Conservation (phyloP, 1,140 invertebrate genomes). For the Eumeta japonica region DNA sequence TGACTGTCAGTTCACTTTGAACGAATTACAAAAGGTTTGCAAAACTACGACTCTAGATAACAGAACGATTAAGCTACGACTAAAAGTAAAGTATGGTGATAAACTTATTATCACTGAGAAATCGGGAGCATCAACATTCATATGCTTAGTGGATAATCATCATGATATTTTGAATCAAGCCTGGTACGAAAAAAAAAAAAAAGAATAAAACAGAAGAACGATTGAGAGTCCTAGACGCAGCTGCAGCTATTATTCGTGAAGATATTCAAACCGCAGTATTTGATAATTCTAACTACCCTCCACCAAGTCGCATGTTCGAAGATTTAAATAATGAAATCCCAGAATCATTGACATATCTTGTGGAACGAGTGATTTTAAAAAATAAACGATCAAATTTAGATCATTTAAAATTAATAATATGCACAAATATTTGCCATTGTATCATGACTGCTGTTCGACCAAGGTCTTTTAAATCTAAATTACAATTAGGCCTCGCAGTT, state of each 20-base stretch:
- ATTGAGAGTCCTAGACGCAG: slow-evolving; percentile 19
- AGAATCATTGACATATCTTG: slow-evolving; percentile 23
- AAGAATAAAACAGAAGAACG: slow-evolving; percentile 13
- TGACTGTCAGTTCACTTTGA: slow-evolving; percentile 24
- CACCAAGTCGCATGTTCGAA: slow-evolving; percentile 26
- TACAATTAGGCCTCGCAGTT: slow-evolving; percentile 29
- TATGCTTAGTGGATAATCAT: slow-evolving; percentile 10
- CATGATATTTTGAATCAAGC: slow-evolving; percentile 12
- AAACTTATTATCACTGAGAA: slow-evolving; percentile 17
- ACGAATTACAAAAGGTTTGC: slow-evolving; percentile 19
- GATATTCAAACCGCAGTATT: slow-evolving; percentile 26
- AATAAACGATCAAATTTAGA: slow-evolving; percentile 22
- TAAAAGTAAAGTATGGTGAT: slow-evolving; percentile 17
- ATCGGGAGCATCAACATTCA: slow-evolving; percentile 14
- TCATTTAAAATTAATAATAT: slow-evolving; percentile 29
- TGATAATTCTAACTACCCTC: slow-evolving; percentile 24
- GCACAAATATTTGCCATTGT: slow-evolving; percentile 34
- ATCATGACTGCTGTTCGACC: slow-evolving; percentile 33
- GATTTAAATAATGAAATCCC: slow-evolving; percentile 25
- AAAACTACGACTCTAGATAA: slow-evolving; percentile 12
- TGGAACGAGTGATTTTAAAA: slow-evolving; percentile 27
- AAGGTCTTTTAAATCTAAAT: slow-evolving; percentile 29
- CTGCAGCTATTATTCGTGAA: slow-evolving; percentile 29
- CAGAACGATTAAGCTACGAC: slow-evolving; percentile 16
- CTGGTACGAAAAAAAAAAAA: too few species aligned